Base-by-base conservation (phyloP, 2,888 invertebrate species). In the Troides helena region DNA sequence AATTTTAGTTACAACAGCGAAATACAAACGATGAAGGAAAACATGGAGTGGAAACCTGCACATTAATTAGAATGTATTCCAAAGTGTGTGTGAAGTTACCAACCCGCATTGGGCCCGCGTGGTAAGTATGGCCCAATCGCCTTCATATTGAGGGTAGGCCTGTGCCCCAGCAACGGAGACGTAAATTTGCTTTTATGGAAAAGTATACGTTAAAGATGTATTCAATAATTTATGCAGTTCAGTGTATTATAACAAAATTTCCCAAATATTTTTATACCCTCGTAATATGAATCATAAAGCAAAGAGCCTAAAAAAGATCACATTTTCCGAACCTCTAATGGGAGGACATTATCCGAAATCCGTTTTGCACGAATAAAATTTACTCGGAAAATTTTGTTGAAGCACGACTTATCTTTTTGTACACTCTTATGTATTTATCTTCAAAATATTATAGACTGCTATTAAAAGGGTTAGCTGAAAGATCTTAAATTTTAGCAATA, bases 371-470 rank as follows among this genome's bases (percentile, higher is more conserved):
- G 84, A 86, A 85, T 84, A 83, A 87, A 86, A 87, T 87, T 86
- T 85, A 86, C 83, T 82, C 82, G 75, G 76, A 75, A 82, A 84
- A 83, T 87, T 88, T 70, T 86, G 81, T 81, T 81, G 77, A 80
- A 75, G 73, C 75, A 79, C 75, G 81, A 84, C 83, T 89, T 89
- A 89, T 89, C 87, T 89, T 89, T 89, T 88, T 85, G 85, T 84
- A 85, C 78, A 84, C 83, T 88, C 87, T 90, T 87, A 88, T 85
- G 85, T 85, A 82, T 86, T 87, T 86, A 82, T 78, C 81, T 76
- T 80, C 82, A 80, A 84, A 88, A 84, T 80, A 80, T 86, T 87
- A 89, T 87, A 86, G 81, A 81, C 76, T 81, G 80, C 80, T 82
- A 84, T 85, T 82, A 83, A 86, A 73, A 81, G 77, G 74, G 77